Base-by-base conservation (phyloP, 2,797 vertebrate species). In the Acrossocheilus wenchowensis region DNA sequence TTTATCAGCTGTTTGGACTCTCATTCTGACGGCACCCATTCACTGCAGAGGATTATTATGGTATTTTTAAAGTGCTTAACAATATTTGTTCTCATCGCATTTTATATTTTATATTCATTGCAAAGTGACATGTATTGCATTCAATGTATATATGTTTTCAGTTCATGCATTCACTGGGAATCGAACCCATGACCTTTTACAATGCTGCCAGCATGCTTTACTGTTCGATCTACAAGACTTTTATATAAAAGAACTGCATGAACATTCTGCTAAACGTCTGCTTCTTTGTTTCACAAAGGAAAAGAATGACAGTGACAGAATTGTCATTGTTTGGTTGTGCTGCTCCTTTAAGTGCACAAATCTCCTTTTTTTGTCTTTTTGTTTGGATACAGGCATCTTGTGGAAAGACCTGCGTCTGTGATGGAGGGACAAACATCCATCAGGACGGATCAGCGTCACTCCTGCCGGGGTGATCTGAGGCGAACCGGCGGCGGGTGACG, bases 381-480 rank as follows among this genome's bases (percentile, higher is more conserved):
- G 69, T 6, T 45, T 69, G 34, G 9, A 69, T 34, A 39, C 66
- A 23, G 21, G 21, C 21, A 0, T 57, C 54, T 39, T 9, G 7
- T 57, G 21, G 54, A 57, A 57, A 57, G 8, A 57, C n/a, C 60
- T 62, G 23, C 9, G 1, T 62, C 60, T 26, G 60, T 62, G 60
- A 62, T 26, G 10, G 1, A 26, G n/a, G 11, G n/a, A 62, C 60
- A 21, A 23, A 34, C 78, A 81, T 68, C 17, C 62, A 62, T 68
- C 48, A 54, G 0, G 19, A 21, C 34, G 6, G 54, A 78, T 54
- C 60, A 36, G n/a, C 17, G 34, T 12, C 12, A 30, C 8, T 71
- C 62, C n/a, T 52, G 78, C 62, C 54, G 71, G 54, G 82, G 87
- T 88, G 80, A 86, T 26, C 52, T 41, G 83, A 81, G 80, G 85